Evolutionary conservation across 1,140 invertebrate species (phyloP).

Genomic region (Philotrypesis tridentata): DNA sequence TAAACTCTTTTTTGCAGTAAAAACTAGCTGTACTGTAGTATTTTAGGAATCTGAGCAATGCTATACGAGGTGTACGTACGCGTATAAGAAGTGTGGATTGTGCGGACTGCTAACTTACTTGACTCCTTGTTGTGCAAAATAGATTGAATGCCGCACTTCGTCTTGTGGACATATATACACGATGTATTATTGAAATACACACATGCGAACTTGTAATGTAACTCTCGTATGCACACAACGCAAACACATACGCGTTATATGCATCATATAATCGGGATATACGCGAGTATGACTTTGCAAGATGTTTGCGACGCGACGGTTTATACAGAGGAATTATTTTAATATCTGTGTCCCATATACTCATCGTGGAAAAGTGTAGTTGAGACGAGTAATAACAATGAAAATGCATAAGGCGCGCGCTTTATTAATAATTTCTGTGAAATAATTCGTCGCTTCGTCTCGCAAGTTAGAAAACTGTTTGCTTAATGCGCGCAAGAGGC

Average conservation of each 20-base stretch:
- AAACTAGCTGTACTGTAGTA: too few relatives aligned
- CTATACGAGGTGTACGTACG: too few relatives aligned
- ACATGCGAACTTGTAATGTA: neutral
- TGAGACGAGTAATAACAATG: too few relatives aligned
- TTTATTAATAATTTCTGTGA: too few relatives aligned
- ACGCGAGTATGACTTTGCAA: conserved; percentile 27
- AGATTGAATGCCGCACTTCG: neutral
- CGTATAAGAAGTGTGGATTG: conserved; percentile 19
- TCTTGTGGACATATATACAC: neutral
- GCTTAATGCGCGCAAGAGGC: too few relatives aligned
- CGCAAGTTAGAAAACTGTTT: too few relatives aligned
- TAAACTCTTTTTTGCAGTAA: too few relatives aligned
- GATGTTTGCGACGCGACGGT: neutral
- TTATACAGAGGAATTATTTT: neutral
- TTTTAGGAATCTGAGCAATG: too few relatives aligned
- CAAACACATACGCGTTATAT: too few relatives aligned
- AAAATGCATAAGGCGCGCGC: too few relatives aligned
- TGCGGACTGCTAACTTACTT: too few relatives aligned
- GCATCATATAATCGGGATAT: neutral
- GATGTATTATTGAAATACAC: neutral
- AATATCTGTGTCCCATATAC: neutral
- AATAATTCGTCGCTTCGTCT: too few relatives aligned
- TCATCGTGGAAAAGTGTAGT: neutral
- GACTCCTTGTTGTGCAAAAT: conserved; percentile 23
- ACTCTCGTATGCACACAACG: neutral